Base-by-base conservation (phyloP, 1,140 invertebrate species). In the Lasioglossum baleicum region DNA sequence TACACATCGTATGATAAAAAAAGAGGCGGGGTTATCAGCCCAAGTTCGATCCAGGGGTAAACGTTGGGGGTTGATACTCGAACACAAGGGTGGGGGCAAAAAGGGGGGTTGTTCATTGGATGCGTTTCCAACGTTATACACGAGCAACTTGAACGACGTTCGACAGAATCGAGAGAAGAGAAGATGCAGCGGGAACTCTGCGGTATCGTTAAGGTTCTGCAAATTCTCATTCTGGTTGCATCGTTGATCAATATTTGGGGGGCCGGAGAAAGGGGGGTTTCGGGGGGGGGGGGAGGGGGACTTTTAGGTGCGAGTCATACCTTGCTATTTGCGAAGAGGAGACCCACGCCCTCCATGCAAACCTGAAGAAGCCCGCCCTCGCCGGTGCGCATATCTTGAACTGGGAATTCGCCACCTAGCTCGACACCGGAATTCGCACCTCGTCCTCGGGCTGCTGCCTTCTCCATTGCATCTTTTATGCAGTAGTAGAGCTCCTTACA, bases 321-420 rank as follows among this genome's bases (percentile, higher is more conserved):
- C 98, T 99, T 99, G 96, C 98, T 99, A 92, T 99, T 98, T 84
- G 98, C 98, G 94, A 99, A 99, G 80, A 99, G 96, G 80, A 99
- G 96, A 84, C 98, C 98, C 88, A 99, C 98, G 86, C 99, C 99
- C 94, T 99, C 99, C 95, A 99, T 98, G 95, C 98, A 99, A 88
- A 99, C 98, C 95, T 99, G 98, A 74, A 99, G 95, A 51, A 99
- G 95, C 15, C 99, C 99, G 68, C 99, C 98, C 94, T 99, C 98
- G 40, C 98, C 98, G 4, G 98, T 97, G 88, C 96, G 96, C 94
- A 99, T 96, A 93, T 99, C 99, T 91, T 99, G 98, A 35, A 99
- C 97, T 1, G 99, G 98, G 94, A 99, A 99, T 94, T 99, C 99
- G 6, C 99, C 99, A 20, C 99, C 99, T 20, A 99, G 94, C 92